Evolutionary conservation across 2,113 vertebrate species (phyloP).

Genomic region (Rhinolophus sinicus): DNA sequence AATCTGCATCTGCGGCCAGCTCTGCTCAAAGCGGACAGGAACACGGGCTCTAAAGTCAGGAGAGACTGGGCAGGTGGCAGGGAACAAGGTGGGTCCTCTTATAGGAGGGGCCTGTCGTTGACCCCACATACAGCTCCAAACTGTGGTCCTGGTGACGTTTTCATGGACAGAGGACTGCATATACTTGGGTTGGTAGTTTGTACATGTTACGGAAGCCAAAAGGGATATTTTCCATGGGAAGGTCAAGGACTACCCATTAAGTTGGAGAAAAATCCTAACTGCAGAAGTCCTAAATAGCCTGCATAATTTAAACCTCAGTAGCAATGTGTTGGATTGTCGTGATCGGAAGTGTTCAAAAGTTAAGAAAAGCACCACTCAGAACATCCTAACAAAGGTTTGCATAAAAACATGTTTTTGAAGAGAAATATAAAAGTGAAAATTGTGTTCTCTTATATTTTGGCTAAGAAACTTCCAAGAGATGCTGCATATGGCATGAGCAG

Average conservation of each 20-base stretch:
- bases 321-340: not conserved
- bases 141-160: not conserved
- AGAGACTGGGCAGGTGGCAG: too few relatives aligned
- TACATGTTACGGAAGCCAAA: not conserved
- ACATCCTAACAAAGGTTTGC: fast-evolving
- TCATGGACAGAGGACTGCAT: not conserved
- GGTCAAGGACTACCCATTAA: not conserved
- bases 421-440: not conserved
- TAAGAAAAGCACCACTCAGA: not conserved
- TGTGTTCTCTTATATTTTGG: not conserved
- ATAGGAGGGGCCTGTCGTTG: not conserved
- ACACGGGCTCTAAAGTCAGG: not conserved
- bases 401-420: not conserved
- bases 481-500: fast-evolving
- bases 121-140: not conserved
- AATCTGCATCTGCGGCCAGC: constrained; percentile 27
- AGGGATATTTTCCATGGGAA: constrained; percentile 18
- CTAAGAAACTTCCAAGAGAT: not conserved
- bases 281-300: not conserved
- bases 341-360: not conserved
- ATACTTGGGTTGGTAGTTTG: not conserved
- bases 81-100: not conserved
- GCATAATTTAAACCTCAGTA: fast-evolving
- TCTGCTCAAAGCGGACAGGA: constrained; percentile 33
- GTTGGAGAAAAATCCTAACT: not conserved